These are phyloP conservation scores for Panthera uncia DNA, from an alignment of 2,113 vertebrate genomes.

Conservation along the genomic window DNA sequence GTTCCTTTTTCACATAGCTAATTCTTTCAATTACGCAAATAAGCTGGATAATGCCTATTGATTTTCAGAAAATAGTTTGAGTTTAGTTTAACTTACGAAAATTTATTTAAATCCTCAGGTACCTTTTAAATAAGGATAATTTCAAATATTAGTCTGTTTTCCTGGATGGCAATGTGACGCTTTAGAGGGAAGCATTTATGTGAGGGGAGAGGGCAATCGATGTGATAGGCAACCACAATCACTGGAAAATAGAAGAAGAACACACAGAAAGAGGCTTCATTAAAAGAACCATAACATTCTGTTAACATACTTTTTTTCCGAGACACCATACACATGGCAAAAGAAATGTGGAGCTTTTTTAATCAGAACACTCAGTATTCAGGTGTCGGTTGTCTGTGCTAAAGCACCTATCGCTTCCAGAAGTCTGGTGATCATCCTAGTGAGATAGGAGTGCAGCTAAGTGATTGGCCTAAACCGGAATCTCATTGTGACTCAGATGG, in stretches of 20 bases:
- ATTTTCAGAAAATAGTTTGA: background rate
- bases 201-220: background rate
- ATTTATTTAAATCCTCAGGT: background rate
- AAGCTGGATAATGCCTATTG: background rate
- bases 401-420: background rate
- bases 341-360: background rate
- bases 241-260: background rate
- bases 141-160: background rate
- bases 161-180: background rate
- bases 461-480: background rate
- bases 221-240: background rate
- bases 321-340: background rate
- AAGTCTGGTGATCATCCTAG: background rate
- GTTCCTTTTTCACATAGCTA: background rate
- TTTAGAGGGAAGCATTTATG: background rate
- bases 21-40: background rate
- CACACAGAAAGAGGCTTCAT: background rate
- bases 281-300: background rate
- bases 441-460: background rate
- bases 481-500: background rate
- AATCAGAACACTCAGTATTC: background rate
- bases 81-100: background rate
- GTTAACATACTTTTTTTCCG: background rate
- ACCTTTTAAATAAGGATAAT: background rate
- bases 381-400: background rate